Base-by-base conservation (phyloP, 2,113 vertebrate species). In the Dipodomys merriami region DNA sequence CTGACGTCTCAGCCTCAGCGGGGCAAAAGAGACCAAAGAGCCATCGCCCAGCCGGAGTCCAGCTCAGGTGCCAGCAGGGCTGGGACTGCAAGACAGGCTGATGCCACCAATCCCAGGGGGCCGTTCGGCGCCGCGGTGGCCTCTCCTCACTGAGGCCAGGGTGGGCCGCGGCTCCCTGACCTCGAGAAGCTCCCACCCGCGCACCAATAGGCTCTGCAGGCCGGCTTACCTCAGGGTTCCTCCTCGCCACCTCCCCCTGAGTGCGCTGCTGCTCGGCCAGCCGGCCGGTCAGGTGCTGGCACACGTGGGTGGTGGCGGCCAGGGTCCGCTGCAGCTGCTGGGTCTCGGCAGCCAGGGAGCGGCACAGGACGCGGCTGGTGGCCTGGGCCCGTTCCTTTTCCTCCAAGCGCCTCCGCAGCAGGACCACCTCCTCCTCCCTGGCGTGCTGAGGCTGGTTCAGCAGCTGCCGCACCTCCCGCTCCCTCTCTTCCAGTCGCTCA, bases 261-360 rank as follows among this genome's bases (percentile, higher is more conserved):
- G 93, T 92, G 5, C 83, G 96, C 91, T 98, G 98, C 39, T 95
- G 97, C 20, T 96, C 98, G 94, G 99, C 99, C 91, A 99, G 97
- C 86, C 98, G 97, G 20, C 81, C 97, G 95, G 99, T 98, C 90
- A 99, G 98, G 20, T 99, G 98, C 94, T 99, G 99, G 92, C 99
- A 99, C 98, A 99, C 99, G 97, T 98, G 98, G 78, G 99, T 98
- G 0, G 99, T 99, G 73, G 98, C 96, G 0, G 98, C 98, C 2
- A 99, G 97, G 11, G 99, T 99, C 62, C 97, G 93, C 27, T 98
- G 98, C 25, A 99, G 98, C 95, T 99, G 98, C 13, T 98, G 98
- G 1, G 98, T 98, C 97, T 99, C 99, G 6, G 98, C 98, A 0
- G 98, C 98, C 96, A 99, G 97, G 0, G 99, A 99, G 11, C 97